Evolutionary conservation across 2,888 invertebrate genomes (phyloP).

Genomic region (Ypsolopha scabrella): DNA sequence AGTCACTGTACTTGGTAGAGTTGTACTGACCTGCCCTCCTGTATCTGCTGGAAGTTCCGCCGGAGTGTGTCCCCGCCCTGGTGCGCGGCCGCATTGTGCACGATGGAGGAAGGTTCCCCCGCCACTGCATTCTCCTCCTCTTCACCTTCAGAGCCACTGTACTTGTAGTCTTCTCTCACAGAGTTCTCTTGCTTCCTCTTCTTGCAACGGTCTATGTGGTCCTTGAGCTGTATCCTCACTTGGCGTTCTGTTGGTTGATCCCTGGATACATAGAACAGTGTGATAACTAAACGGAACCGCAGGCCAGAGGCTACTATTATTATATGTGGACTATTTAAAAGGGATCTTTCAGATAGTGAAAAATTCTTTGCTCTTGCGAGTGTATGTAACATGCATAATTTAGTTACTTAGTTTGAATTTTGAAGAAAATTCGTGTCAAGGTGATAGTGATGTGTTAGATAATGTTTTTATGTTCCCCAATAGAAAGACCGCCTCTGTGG

Average conservation of each 20-base stretch:
- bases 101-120: conserved; percentile 95
- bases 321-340: too few species aligned
- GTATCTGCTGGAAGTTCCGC: conserved; percentile 98
- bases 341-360: too few species aligned
- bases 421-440: too few species aligned
- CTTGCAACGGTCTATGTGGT: conserved; percentile 97
- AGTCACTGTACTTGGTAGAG: neutral
- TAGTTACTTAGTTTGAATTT: too few species aligned
- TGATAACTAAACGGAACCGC: too few species aligned
- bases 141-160: conserved; percentile 97
- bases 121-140: conserved; percentile 93
- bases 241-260: conserved; percentile 99
- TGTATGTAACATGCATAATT: too few species aligned
- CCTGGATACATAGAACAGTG: conserved; percentile 46
- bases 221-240: conserved; percentile 97
- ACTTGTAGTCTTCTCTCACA: conserved; percentile 81
- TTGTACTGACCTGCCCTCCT: conserved; percentile 73
- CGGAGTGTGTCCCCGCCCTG: conserved; percentile 94
- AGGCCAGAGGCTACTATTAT: too few species aligned
- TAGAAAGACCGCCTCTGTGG: too few species aligned
- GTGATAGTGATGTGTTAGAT: too few species aligned
- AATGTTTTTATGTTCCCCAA: too few species aligned
- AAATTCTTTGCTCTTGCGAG: too few species aligned
- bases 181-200: conserved; percentile 92
- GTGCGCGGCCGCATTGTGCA: conserved; percentile 81